Conservation (phyloP, 2,888 invertebrate genomes). For the Caenorhabditis plicata region DNA sequence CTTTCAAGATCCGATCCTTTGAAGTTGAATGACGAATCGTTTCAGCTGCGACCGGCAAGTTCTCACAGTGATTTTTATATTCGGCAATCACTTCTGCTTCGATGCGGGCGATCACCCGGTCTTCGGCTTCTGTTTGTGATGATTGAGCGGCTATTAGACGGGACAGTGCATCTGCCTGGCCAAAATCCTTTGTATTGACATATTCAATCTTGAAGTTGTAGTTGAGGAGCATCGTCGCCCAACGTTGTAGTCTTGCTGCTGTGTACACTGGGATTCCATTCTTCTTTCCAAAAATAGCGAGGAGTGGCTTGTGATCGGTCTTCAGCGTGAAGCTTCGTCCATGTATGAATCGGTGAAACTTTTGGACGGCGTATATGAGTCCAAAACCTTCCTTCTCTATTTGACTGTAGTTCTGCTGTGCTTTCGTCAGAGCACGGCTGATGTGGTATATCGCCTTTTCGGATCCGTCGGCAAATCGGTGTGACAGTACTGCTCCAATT, state of each 20-base stretch:
- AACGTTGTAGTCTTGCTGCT: conserved; percentile 66
- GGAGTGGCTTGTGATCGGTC: conserved; percentile 69
- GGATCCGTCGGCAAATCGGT: conserved; percentile 41
- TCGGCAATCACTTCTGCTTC: conserved; percentile 5
- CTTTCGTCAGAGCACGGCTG: conserved; percentile 36
- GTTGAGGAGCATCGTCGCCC: conserved; percentile 57
- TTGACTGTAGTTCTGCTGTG: conserved; percentile 66
- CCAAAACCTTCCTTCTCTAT: conserved; percentile 67
- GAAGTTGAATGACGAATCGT: background rate
- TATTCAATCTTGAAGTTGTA: conserved; percentile 60
- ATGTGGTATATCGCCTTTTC: conserved; percentile 48
- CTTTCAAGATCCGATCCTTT: conserved; percentile 1
- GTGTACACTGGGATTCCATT: conserved; percentile 15
- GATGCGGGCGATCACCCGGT: conserved; percentile 10
- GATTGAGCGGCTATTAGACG: conserved; percentile 29
- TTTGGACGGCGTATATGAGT: conserved; percentile 65
- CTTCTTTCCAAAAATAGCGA: conserved; percentile 62
- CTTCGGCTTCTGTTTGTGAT: conserved; percentile 15
- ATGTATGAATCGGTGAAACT: conserved; percentile 67
- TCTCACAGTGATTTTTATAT: background rate
- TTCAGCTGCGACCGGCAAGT: conserved; percentile 7
- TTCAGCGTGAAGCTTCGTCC: conserved; percentile 63
- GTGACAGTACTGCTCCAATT: conserved; percentile 48
- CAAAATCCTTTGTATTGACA: conserved; percentile 50
- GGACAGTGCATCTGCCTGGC: conserved; percentile 64